Base-by-base conservation (phyloP, 2,888 invertebrate genomes). In the Stenurella melanura region DNA sequence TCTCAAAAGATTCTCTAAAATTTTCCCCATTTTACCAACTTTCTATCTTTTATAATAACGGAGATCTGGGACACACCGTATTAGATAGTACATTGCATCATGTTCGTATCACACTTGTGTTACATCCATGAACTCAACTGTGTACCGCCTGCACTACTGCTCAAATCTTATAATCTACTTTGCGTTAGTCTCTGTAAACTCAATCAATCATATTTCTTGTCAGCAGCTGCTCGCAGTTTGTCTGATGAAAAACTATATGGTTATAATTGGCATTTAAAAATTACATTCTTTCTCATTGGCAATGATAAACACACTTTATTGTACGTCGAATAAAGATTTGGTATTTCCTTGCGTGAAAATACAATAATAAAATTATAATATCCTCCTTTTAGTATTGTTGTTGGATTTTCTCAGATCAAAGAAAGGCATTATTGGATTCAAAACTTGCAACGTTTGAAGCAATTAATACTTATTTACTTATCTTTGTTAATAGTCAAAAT, bases 201-300 rank as follows among this genome's bases (percentile, higher is more conserved):
- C 70, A 38, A 70, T 70, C 60, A 70, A 70, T 70, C 70, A 70
- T 15, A n/a, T n/a, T 15, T 21, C 60, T 70, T 70, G 60, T 26
- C 60, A 21, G 60, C 38, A 38, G 38, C 17, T 26, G 68, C 68
- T 57, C 18, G 34, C 21, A 38, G 68, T 69, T 69, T 57, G 26
- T n/a, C 21, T 21, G 56, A 19, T 30, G 54, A 68, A 54, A 67
- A 54, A 68, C 50, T 56, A 68, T 64, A 42, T 26, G 56, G 56
- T 17, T 17, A 56, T 68, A 56, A 68, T 68, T 68, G 67, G 21
- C 67, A 68, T 18, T 68, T 68, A 54, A 68, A 38, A 68, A 54
- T 69, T 68, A 50, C 54, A 68, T 68, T 68, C 34, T 30, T n/a
- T 9, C 38, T 63, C 63, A 63, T 34, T 60, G 26, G 60, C 26